A percentile compares a stretch with the other conserved stretches of the same genome.
phyloP scores from a whole-genome alignment of 1,140 invertebrate genomes.

The Araneus ventricosus region DNA sequence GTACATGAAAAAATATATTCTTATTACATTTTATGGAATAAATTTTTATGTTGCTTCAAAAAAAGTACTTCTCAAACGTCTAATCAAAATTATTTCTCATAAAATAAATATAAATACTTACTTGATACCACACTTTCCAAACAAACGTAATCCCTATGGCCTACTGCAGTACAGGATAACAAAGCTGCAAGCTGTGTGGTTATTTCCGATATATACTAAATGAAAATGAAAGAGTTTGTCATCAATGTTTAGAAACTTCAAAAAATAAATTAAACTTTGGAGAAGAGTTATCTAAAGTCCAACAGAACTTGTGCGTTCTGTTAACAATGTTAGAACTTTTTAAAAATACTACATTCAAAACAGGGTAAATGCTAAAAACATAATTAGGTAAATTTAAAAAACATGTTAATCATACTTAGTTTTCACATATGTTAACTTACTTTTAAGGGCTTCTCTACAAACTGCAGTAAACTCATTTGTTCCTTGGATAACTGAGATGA shows the following conservation, averaged over 20 bases:
- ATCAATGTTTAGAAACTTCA: too few species aligned
- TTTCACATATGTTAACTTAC: neutral
- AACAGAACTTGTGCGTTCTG: too few species aligned
- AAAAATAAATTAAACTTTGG: too few species aligned
- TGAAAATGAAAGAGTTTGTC: neutral
- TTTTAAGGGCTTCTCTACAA: conserved; percentile 50
- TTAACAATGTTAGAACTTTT: too few species aligned
- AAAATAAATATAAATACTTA: conserved; percentile 5
- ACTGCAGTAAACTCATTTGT: neutral
- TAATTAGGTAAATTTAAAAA: too few species aligned
- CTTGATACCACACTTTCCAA: conserved; percentile 68
- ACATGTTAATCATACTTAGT: too few species aligned
- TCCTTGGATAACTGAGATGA: neutral
- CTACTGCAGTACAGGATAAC: conserved; percentile 55
- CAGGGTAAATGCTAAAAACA: too few species aligned
- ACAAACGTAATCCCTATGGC: conserved; percentile 62
- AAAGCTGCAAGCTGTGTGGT: neutral
- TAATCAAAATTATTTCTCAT: neutral
- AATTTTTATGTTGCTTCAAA: neutral
- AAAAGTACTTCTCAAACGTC: neutral
- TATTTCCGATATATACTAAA: conserved; percentile 58
- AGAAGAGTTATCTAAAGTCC: too few species aligned
- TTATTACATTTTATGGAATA: neutral
- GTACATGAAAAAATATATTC: too few species aligned
- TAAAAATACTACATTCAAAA: too few species aligned